phyloP scores from a whole-genome alignment of 2,113 vertebrate genomes.

The Motacilla tschutschensis region DNA sequence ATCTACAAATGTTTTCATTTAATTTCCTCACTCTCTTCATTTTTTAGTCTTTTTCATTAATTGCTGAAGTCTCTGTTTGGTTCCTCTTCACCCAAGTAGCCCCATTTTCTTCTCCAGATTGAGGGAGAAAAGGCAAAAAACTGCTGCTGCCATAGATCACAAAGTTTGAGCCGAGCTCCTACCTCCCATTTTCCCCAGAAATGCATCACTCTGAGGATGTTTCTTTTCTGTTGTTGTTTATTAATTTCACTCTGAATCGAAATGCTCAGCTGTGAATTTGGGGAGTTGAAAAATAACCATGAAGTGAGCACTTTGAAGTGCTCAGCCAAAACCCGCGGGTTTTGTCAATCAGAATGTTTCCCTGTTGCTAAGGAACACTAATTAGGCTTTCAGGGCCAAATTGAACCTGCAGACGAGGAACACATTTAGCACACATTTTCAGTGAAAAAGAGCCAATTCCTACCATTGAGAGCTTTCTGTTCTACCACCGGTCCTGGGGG shows the following conservation, averaged over 20 bases:
- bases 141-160: not conserved
- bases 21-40: not conserved
- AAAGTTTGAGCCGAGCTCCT: not conserved
- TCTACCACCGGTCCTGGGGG: not conserved
- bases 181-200: not conserved
- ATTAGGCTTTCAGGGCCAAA: slow-evolving; percentile 37
- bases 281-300: not conserved
- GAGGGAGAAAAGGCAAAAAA: not conserved
- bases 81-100: not conserved
- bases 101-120: not conserved
- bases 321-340: not conserved
- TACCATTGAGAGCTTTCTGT: not conserved
- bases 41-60: not conserved
- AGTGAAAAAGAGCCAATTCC: not conserved
- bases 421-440: not conserved
- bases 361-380: not conserved
- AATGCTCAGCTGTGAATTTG: slow-evolving; percentile 17
- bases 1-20: not conserved
- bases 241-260: slow-evolving; percentile 1
- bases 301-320: not conserved
- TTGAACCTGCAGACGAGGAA: slow-evolving; percentile 6
- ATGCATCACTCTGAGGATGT: not conserved
- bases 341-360: slow-evolving; percentile 29
- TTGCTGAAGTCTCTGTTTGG: not conserved
- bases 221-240: not conserved